Base-by-base conservation (phyloP, 2,113 vertebrate species). In the Siniperca chuatsi region DNA sequence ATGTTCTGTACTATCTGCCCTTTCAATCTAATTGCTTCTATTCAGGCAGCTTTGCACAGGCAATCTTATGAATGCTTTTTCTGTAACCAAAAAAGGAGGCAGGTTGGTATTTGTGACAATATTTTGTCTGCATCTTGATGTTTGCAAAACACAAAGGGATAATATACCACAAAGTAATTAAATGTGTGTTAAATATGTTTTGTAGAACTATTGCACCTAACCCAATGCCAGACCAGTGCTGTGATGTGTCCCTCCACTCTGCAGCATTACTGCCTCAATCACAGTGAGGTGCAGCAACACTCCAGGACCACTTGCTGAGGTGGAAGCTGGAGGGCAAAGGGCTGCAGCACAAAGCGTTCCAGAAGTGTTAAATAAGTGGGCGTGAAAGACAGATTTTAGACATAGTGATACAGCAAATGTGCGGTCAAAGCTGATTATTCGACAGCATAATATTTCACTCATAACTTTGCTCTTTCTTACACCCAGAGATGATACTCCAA, bases 241-340 rank as follows among this genome's bases (percentile, higher is more conserved):
- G 64, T 75, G 85, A 68, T 44, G 79, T 83, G 79, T 88, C 62
- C 33, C 68, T 87, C 60, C 87, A 67, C 85, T 79, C 85, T 84
- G 85, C 71, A 66, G 89, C 60, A 29, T 8, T 78, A 10, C 79
- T 79, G 72, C 62, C 70, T 87, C 62, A 11, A 83, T 83, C 84
- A 33, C 86, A 90, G 87, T 5, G 18, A 84, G 83, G 83, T 80
- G 84, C 78, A 84, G 75, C 85, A 83, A 62, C 89, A 74, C 85
- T 61, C 72, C 75, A 81, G 87, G 75, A 71, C 83, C 65, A 0
- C 83, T 81, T 62, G 85, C 85, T 84, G 88, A 81, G 84, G 75
- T 85, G 79, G 73, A 74, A 67, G 81, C 85, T 71, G 83, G 72
- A 69, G 79, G 79, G 75, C 85, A 82, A 69, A 79, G 81, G 67